Percentiles rank a stretch among this genome's conserved stretches.
These are phyloP conservation scores for Teleiodes luculella DNA, from an alignment of 2,888 invertebrate genomes.

Conservation along the genomic window DNA sequence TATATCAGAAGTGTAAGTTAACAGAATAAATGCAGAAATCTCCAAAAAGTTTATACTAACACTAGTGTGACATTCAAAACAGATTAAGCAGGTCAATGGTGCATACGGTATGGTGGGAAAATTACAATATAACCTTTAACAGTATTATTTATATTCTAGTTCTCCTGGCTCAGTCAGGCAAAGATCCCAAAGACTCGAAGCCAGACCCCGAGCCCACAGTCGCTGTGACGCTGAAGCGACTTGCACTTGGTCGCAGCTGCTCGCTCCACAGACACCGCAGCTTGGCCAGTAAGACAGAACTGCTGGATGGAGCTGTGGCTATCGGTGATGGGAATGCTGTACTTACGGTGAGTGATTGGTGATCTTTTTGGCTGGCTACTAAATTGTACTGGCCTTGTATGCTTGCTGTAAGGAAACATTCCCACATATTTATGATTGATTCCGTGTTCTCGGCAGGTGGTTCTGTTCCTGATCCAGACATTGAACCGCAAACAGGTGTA, in stretches of 20 bases:
- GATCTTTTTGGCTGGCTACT: neutral
- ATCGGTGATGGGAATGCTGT: conserved; percentile 89
- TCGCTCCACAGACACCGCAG: conserved; percentile 75
- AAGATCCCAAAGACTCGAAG: conserved; percentile 52
- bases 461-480: conserved; percentile 86
- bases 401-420: too few species aligned
- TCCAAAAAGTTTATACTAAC: too few species aligned
- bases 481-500: conserved; percentile 85
- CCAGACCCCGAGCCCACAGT: conserved; percentile 47
- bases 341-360: conserved; percentile 72
- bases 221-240: conserved; percentile 56
- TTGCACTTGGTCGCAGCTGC: conserved; percentile 72
- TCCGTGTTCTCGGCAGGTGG: conserved; percentile 74
- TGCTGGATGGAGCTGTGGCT: conserved; percentile 84
- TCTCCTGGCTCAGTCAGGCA: conserved; percentile 76
- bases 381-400: too few species aligned
- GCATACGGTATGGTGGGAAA: too few species aligned
- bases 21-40: too few species aligned
- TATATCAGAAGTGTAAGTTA: too few species aligned
- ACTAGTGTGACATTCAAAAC: too few species aligned
- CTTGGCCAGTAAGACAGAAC: conserved; percentile 82
- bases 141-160: conserved; percentile 53
- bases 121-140: too few species aligned
- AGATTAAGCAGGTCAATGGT: too few species aligned
- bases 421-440: neutral